Evolutionary conservation across 1,140 invertebrate genomes (phyloP).

Genomic region (Paralvinella palmiformis): DNA sequence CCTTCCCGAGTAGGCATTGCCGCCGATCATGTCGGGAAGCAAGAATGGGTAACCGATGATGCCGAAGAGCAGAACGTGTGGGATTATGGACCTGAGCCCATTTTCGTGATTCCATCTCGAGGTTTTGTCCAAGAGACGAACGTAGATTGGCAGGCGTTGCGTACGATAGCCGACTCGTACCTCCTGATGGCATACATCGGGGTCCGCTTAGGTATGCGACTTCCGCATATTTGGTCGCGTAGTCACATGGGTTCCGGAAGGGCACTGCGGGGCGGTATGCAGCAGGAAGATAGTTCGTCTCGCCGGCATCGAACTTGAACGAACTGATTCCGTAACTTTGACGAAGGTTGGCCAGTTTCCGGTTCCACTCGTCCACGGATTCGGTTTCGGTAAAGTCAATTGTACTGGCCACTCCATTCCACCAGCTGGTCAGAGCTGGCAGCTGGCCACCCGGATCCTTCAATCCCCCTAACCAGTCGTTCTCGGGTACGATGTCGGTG

Average conservation of each 20-base stretch:
- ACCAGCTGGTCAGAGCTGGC: conserved; percentile 14
- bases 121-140: conserved; percentile 84
- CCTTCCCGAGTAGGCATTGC: conserved; percentile 60
- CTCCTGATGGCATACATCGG: conserved; percentile 57
- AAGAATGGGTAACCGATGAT: conserved; percentile 78
- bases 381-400: conserved; percentile 61
- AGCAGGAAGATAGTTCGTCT: conserved; percentile 40
- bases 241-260: conserved; percentile 2
- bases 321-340: conserved; percentile 64
- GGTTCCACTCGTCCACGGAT: conserved; percentile 62
- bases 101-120: conserved; percentile 73
- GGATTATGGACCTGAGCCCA: conserved; percentile 77
- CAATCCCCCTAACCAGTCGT: not conserved
- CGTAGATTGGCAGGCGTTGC: conserved; percentile 71
- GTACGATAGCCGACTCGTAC: conserved; percentile 71
- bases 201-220: conserved; percentile 59
- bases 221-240: conserved; percentile 52
- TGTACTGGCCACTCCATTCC: conserved; percentile 36
- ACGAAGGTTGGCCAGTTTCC: conserved; percentile 57
- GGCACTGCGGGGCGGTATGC: conserved; percentile 52
- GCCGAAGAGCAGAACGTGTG: conserved; percentile 73
- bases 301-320: conserved; percentile 87
- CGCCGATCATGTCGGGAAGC: conserved; percentile 87
- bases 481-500: conserved; percentile 58
- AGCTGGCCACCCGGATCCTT: conserved; percentile 2